Base-by-base conservation (phyloP, 2,888 invertebrate genomes). In the Microplitis deprimator region DNA sequence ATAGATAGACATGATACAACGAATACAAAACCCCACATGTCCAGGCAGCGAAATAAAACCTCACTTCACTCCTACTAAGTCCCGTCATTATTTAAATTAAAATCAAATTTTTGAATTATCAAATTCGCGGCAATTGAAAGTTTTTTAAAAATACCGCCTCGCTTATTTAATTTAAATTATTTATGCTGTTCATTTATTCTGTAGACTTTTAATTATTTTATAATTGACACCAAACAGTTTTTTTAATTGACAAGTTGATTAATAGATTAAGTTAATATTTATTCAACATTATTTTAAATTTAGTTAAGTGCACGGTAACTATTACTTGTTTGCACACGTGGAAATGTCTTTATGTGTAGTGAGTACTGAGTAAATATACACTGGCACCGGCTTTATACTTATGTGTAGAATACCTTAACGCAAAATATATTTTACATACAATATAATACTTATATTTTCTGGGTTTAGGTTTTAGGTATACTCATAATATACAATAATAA, bases 21-120 rank as follows among this genome's bases (percentile, higher is more conserved):
- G 39, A 17, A 29, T 76, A 67, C 41, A 77, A 79, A 59, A 74
- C 39, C 13, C 59, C 69, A 70, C 60, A 60, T 70, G 20, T 69
- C 67, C 70, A 62, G 20, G 62, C 50, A 50, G 61, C 20, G 16
- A 68, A 77, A 74, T 50, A 50, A 50, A 50, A 50, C 5, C 13
- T 50, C 50, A 50, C 10, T 13, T 50, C 50, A 8, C 13, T 50
- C 13, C 13, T 50, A 50, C 50, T 6, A 50, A 50, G 50, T 10
- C 50, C 6, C 13, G 50, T 50, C 50, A 50, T 50, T 50, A 50
- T 50, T 50, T 50, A 50, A 50, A 50, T 50, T 50, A 10, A 50
- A 4, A 50, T 29, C 29, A 29, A 29, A 3, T 29, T 50, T 50
- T 50, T 50, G 10, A 50, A 50, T 50, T 50, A 4, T 5, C 50